Percentiles rank a stretch among this genome's conserved stretches.
Evolutionary conservation across 2,113 vertebrate species (phyloP).

Genomic region (Scatophagus argus): DNA sequence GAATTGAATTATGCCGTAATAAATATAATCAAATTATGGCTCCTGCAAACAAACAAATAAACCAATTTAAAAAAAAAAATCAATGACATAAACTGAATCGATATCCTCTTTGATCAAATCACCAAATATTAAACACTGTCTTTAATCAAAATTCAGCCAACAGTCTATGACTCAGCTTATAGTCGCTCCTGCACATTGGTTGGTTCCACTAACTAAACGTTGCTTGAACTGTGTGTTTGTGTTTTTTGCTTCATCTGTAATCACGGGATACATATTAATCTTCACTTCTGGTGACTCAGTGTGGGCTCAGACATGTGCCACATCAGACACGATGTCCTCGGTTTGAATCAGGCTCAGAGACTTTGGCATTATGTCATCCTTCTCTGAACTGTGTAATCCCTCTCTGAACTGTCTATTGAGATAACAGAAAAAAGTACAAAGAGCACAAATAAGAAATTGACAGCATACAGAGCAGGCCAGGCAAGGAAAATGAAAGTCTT

Average conservation of each 20-base stretch:
- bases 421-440: neutral
- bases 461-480: constrained; percentile 16
- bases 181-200: neutral
- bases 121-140: neutral
- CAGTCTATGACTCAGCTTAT: neutral
- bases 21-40: neutral
- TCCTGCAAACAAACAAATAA: neutral
- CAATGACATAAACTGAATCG: neutral
- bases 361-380: constrained; percentile 41
- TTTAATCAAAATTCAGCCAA: neutral
- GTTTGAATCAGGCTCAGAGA: constrained; percentile 33
- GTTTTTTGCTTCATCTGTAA: constrained; percentile 22
- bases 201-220: neutral
- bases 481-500: constrained; percentile 21
- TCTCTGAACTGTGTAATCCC: constrained; percentile 30
- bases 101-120: neutral
- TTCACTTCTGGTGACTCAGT: constrained; percentile 1
- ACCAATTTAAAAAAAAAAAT: neutral
- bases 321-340: neutral
- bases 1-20: no score
- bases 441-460: constrained; percentile 11
- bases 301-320: constrained; percentile 1
- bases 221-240: neutral
- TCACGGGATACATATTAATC: constrained; percentile 29
- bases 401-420: constrained; percentile 16